A percentile compares a stretch with the other conserved stretches of the same genome.
These are phyloP conservation scores for Elephas maximus DNA, from an alignment of 2,113 vertebrate species.

Conservation along the genomic window DNA sequence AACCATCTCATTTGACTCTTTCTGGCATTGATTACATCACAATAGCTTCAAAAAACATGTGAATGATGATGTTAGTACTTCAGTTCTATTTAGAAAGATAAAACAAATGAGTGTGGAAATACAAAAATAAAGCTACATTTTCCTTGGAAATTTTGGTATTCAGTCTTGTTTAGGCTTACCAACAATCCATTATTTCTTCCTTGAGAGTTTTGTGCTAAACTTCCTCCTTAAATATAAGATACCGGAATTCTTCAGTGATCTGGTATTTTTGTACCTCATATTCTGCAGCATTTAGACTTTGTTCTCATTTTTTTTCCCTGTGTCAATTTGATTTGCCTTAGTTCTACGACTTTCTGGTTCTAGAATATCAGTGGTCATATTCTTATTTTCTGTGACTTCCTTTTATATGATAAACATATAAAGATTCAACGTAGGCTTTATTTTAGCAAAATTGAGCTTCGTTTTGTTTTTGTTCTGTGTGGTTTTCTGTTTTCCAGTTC, in stretches of 20 bases:
- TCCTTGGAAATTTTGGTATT: not conserved
- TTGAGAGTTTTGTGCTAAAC: not conserved
- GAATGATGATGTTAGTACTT: not conserved
- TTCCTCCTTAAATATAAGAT: not conserved
- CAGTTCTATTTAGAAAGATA: not conserved
- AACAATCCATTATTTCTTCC: not conserved
- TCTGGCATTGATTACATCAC: not conserved
- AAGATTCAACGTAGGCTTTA: not conserved
- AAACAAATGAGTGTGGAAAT: not conserved
- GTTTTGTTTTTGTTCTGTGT: not conserved
- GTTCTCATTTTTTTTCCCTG: not conserved
- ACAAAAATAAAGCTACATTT: not conserved
- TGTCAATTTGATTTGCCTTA: slow-evolving; percentile 2
- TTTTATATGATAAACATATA: not conserved
- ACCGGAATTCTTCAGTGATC: not conserved
- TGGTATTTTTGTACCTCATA: not conserved
- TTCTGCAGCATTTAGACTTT: not conserved
- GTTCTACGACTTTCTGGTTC: not conserved
- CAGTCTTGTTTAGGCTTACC: not conserved
- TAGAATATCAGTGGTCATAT: not conserved
- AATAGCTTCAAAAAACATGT: not conserved
- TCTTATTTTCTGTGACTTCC: not conserved
- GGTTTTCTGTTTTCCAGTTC: slow-evolving; percentile 11
- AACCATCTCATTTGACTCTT: not conserved
- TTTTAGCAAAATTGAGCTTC: not conserved